A percentile compares a stretch with the other conserved stretches of the same genome.
phyloP scores from a whole-genome alignment of 2,797 vertebrate species.

The Liparis tanakae region DNA sequence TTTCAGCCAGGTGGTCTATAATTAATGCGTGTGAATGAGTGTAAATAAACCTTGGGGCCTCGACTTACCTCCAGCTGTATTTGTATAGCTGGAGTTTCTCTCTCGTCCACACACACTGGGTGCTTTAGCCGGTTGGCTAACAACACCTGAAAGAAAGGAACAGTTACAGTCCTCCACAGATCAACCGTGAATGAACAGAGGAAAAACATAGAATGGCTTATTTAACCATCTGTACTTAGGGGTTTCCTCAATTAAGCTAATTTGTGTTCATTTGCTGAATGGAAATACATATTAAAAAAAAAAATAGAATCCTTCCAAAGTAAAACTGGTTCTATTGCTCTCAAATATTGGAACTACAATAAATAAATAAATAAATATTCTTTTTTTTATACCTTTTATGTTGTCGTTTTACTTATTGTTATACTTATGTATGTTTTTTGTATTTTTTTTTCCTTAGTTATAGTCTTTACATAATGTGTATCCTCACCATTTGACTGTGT shows the following conservation, averaged over 20 bases:
- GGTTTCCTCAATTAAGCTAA: constrained; percentile 41
- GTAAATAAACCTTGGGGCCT: constrained; percentile 79
- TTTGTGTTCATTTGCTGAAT: constrained; percentile 52
- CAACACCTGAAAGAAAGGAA: constrained; percentile 64
- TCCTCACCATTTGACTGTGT: too few species aligned
- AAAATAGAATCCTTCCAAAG: constrained; percentile 13
- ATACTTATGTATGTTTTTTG: too few species aligned
- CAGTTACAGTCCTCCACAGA: constrained; percentile 36
- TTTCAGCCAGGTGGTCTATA: constrained; percentile 77
- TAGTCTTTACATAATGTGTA: too few species aligned
- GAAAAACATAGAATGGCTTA: constrained; percentile 38
- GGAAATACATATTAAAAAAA: constrained; percentile 16
- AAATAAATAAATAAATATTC: too few species aligned
- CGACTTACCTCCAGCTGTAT: constrained; percentile 78
- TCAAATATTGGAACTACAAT: neutral
- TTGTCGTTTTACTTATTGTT: too few species aligned
- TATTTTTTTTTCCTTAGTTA: too few species aligned
- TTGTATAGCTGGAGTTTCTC: constrained; percentile 76
- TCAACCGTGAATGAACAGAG: constrained; percentile 23
- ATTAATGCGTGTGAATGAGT: constrained; percentile 71
- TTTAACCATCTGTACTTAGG: constrained; percentile 54
- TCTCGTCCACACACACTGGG: constrained; percentile 52
- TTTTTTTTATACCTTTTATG: too few species aligned
- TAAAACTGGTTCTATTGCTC: neutral
- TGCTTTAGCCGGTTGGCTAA: constrained; percentile 40